phyloP scores from a whole-genome alignment of 2,113 vertebrate species.

The Micromys minutus region DNA sequence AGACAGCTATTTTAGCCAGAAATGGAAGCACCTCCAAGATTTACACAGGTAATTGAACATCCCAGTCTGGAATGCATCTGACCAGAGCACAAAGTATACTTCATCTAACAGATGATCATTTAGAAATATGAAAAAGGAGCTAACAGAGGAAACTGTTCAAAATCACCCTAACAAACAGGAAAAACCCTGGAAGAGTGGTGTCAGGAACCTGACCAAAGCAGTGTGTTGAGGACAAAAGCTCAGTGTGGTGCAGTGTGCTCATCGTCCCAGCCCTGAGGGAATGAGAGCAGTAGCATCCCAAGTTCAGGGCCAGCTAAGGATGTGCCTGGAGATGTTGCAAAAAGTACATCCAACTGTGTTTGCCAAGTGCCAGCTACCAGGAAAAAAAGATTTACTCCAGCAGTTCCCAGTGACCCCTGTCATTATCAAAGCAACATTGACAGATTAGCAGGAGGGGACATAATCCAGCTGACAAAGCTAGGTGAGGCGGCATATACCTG shows the following conservation, averaged over 20 bases:
- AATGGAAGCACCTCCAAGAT: neutral
- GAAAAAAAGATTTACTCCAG: neutral
- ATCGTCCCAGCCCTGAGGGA: neutral
- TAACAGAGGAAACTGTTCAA: neutral
- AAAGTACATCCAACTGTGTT: neutral
- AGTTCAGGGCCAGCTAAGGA: neutral
- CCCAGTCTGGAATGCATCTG: neutral
- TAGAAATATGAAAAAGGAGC: neutral
- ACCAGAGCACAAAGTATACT: neutral
- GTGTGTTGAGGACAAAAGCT: neutral
- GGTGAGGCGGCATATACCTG: neutral
- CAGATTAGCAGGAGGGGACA: neutral
- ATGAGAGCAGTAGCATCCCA: too few relatives aligned
- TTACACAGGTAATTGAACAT: too few relatives aligned
- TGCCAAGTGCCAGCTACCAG: neutral
- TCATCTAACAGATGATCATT: neutral
- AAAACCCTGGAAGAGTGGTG: neutral
- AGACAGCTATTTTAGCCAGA: neutral
- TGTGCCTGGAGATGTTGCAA: neutral
- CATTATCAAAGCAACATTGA: neutral
- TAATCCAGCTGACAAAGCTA: neutral
- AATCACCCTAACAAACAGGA: neutral
- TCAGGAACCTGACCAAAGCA: neutral
- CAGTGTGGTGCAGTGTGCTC: neutral
- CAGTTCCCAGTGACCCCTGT: neutral